Evolutionary conservation across 2,113 vertebrate genomes (phyloP), one percentile per base, ranked within the genome.

Genomic region (Marmota flaviventris): DNA sequence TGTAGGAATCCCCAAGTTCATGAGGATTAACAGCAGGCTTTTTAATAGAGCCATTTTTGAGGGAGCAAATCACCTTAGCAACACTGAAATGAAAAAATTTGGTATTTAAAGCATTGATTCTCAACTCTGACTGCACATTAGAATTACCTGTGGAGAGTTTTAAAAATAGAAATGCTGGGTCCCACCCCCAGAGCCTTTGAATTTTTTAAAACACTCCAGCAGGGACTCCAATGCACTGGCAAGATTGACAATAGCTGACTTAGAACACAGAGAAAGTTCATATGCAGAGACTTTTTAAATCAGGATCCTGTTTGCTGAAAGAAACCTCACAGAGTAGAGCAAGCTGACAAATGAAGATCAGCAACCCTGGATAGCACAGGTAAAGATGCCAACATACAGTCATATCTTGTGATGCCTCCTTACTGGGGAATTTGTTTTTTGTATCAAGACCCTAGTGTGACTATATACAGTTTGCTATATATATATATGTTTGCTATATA

Each of bases 31-130:
- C 39, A 83, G 79, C 78, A 45, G 73, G 78, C 73, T 69, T 78
- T 93, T 79, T 29, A 6, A 45, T 63, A 75, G 17, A 92, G 73
- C n/a, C 20, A 29, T 78, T 97, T 87, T 48, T 56, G 42, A 86
- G 29, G 48, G 42, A 82, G 51, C 37, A 79, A 89, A 93, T 76
- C 91, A 65, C 53, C 7, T 67, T 78, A 82, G 72, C 39, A 85
- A 95, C 37, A 61, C 7, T 4, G 58, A 96, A 95, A 82, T 78
- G 37, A 90, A 90, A 90, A 93, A 79, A 51, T 37, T 22, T 79
- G 45, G 8, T 27, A 78, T 94, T 94, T 91, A 90, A 94, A 85
- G 89, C 48, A 78, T 25, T 73, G 45, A 91, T 81, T 95, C 73
- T 88, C 45, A 51, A 75, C 39, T 79, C 91, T 73, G 72, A 25